Evolutionary conservation across 2,113 vertebrate genomes (phyloP).

Genomic region (Copsychus sechellarum): DNA sequence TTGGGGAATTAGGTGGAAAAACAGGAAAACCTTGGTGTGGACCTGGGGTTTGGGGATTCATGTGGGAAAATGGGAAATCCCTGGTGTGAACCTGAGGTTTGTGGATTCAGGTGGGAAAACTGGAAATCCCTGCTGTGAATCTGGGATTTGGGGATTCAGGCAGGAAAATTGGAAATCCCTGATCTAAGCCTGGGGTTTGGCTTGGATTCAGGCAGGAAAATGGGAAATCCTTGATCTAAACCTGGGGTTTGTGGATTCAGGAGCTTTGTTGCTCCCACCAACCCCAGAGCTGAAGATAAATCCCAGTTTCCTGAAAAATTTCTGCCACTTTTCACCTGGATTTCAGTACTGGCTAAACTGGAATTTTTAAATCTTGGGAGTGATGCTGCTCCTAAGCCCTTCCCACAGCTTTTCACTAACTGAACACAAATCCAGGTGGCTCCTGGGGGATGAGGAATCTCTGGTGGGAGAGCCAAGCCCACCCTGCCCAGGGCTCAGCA

Average conservation of each 20-base stretch:
- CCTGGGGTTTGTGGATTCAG: background rate
- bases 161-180: background rate
- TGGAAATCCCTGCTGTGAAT: background rate
- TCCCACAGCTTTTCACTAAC: background rate
- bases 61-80: background rate
- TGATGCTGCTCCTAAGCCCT: background rate
- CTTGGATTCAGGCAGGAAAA: background rate
- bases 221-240: background rate
- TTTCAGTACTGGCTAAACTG: background rate
- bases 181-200: fast-evolving
- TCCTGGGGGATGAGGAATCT: background rate
- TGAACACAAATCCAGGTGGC: background rate
- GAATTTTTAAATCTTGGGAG: background rate
- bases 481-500: background rate
- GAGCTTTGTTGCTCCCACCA: background rate
- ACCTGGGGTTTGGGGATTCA: background rate
- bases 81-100: background rate
- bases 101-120: background rate
- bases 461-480: background rate
- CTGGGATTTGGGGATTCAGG: background rate
- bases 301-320: fast-evolving
- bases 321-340: background rate
- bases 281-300: fast-evolving
- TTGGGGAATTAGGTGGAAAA: no score
- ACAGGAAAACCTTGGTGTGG: no score